Percentiles rank a stretch among this genome's conserved stretches.
These are phyloP conservation scores for Oceanodroma tethys DNA, from an alignment of 2,113 vertebrate species.

Conservation along the genomic window DNA sequence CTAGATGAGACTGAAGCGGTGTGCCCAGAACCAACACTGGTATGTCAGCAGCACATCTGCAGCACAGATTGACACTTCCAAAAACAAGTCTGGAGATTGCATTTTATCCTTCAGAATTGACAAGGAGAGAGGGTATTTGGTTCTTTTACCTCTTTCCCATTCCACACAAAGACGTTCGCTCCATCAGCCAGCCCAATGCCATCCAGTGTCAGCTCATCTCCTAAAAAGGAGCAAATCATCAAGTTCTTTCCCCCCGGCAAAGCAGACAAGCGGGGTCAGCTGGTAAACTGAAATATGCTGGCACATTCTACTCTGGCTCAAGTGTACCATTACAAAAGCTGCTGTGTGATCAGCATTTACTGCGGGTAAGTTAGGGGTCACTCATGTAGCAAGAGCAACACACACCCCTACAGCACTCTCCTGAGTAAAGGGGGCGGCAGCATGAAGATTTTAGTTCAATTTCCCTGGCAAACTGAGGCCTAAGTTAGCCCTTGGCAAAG, in stretches of 20 bases:
- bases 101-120: not conserved
- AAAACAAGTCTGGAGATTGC: not conserved
- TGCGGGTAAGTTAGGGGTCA: not conserved
- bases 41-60: not conserved
- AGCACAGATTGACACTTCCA: not conserved
- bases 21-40: not conserved
- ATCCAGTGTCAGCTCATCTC: conserved; percentile 79
- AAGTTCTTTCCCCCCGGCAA: not conserved
- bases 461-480: not conserved
- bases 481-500: not conserved
- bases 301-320: not conserved
- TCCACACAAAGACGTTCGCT: conserved; percentile 90
- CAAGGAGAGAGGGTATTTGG: not conserved
- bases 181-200: conserved; percentile 77
- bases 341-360: not conserved
- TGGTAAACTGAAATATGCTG: not conserved
- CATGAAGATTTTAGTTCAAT: not conserved
- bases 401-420: not conserved
- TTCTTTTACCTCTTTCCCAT: conserved; percentile 86
- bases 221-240: conserved; percentile 64
- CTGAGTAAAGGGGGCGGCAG: not conserved
- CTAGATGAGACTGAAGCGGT: not conserved
- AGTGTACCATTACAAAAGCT: not conserved
- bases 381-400: not conserved
- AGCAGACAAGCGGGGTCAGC: not conserved